Base-by-base conservation (phyloP, 2,888 invertebrate species). In the Onthophagus sagittarius region DNA sequence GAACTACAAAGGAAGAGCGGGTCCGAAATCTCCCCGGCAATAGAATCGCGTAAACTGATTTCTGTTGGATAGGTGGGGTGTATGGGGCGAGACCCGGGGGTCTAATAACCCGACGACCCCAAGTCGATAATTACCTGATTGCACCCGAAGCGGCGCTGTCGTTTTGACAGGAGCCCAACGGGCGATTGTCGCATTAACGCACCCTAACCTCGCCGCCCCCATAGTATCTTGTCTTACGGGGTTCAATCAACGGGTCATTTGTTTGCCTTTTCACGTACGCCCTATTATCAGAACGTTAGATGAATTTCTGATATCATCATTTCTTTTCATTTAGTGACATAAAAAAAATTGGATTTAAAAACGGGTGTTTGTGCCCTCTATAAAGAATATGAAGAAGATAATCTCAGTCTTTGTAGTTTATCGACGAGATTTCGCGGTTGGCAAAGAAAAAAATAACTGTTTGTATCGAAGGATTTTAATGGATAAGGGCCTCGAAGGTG, bases 91-190 rank as follows among this genome's bases (percentile, higher is more conserved):
- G 31, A 79, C 79, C 80, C 80, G 76, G 73, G 78, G 69, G 79
- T 77, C 79, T 80, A 82, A 83, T 83, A 82, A 83, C 81, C 76
- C 82, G 81, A 82, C 81, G 81, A 82, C 83, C 67, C 67, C 67
- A 23, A n/a, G 67, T 82, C 82, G 80, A 83, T 84, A 83, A 84
- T 84, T 84, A 83, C 83, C 83, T 83, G 83, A 83, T 83, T 83
- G 81, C 80, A 78, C 79, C 79, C 79, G 80, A 78, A 80, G 82
- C 69, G 69, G 70, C 32, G 67, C 67, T 23, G 31, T 13, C 67
- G 67, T 67, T 67, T 67, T 67, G 67, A 67, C 67, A 67, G 67
- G n/a, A 31, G 67, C 67, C 67, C 31, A 23, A 83, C 82, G 82
- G 39, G 82, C 83, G 80, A 83, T 82, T 82, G 82, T 82, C 81